Base-by-base conservation (phyloP, 2,888 invertebrate species). In the Amphipyra berbera region DNA sequence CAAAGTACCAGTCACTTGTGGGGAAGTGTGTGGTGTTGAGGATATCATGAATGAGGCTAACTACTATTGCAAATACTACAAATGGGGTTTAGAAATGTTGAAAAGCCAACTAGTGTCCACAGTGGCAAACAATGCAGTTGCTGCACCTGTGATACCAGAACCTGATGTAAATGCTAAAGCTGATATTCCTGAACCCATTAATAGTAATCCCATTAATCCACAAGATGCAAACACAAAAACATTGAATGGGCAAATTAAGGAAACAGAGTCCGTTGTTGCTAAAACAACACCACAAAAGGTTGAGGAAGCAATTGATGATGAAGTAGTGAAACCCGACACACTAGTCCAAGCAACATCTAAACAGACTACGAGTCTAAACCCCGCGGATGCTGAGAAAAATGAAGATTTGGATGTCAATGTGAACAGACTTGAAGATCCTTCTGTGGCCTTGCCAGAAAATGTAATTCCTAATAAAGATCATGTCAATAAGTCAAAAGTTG, bases 61-160 rank as follows among this genome's bases (percentile, higher is more conserved):
- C 54, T 89, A 81, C 61, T 91, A 79, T 62, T 95, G 94, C 76
- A 94, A 92, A 79, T 95, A 92, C 76, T 94, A 82, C 64, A 88
- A 90, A 66, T 93, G 89, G 90, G 93, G 93, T 0, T 37, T 65
- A 33, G 67, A 71, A 37, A 38, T 68, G 47, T 73, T 93, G 41
- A 83, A 81, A 14, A 59, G 41, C 33, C 66, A 71, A 48, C n/a
- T 14, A 14, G 42, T 53, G 13, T 66, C 52, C 30, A 41, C 74
- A 33, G 47, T 60, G 60, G 46, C 46, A 6, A 73, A 69, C 14
- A 57, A 64, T 58, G 60, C 48, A 15, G 67, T 48, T 10, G 45
- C 38, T 21, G 33, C 71, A 45, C 56, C 67, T 30, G 57, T 50
- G 10, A 47, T 57, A 30, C 21, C 62, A 9, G 52, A 69, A 14